Base-by-base conservation (phyloP, 2,888 invertebrate genomes). In the Teleogryllus oceanicus region DNA sequence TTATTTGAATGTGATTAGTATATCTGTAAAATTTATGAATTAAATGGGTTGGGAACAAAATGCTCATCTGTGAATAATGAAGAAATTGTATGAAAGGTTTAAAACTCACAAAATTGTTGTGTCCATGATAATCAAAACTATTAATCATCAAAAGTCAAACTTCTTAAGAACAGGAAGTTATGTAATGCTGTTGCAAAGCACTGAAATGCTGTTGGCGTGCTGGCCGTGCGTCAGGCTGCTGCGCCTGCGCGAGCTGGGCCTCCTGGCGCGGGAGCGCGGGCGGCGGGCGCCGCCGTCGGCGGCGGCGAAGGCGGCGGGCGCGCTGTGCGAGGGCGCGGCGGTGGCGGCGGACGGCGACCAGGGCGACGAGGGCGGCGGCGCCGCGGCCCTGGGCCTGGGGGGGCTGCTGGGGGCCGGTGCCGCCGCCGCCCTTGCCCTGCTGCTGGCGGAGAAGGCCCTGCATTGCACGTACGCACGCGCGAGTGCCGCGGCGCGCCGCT, bases 171-270 rank as follows among this genome's bases (percentile, higher is more conserved):
- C 21, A 21, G 21, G 1, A 21, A 21, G 21, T 21, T 21, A 21
- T 21, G 21, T 21, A 21, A 21, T 21, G 21, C 21, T 21, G 21
- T n/a, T n/a, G n/a, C n/a, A n/a, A n/a, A n/a, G n/a, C 37, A 8
- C 8, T 8, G 37, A 5, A 37, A 8, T 37, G 8, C 37, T 8
- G 24, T 4, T 37, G 24, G 24, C 24, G 2, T 2, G 37, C 0
- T 37, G 37, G 5, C 5, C 37, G 37, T 37, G 37, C 37, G 37
- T 0, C 37, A 8, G 78, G 13, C n/a, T 78, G 62, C 11, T 78
- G 20, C 78, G 78, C 21, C 49, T 80, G 74, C 74, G 78, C 18
- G 76, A 80, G 49, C 76, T 77, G 74, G 80, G 80, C 10, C 77
- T 80, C 8, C 21, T 79, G 24, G 49, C 51, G 18, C 77, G 80